These are phyloP conservation scores for Mamestra configurata DNA, from an alignment of 1,140 invertebrate species.

Conservation along the genomic window DNA sequence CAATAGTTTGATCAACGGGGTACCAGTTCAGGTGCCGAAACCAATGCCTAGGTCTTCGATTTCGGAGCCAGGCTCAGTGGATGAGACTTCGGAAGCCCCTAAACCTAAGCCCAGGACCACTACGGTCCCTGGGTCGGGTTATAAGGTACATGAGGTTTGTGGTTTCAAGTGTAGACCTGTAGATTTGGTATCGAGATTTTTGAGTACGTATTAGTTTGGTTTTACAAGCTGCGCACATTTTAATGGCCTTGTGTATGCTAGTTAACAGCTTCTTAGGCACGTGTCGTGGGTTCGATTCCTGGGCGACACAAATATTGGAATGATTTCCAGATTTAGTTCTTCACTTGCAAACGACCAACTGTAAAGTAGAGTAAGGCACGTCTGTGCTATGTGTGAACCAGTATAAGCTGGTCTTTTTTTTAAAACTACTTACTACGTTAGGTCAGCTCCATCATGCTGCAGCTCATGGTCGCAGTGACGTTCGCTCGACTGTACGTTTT, in stretches of 20 bases:
- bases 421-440: no score
- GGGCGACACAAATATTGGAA: no score
- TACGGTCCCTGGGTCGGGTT: slow-evolving; percentile 88
- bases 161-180: slow-evolving; percentile 19
- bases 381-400: no score
- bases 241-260: no score
- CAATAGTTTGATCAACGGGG: slow-evolving; percentile 79
- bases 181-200: slow-evolving; percentile 21
- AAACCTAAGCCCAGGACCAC: slow-evolving; percentile 93
- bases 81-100: slow-evolving; percentile 87
- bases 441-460: no score
- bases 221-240: neutral
- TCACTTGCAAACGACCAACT: no score
- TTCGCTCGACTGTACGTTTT: no score
- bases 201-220: slow-evolving; percentile 42
- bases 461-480: no score
- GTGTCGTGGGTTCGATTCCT: neutral
- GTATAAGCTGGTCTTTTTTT: no score
- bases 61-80: slow-evolving; percentile 81
- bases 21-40: slow-evolving; percentile 90
- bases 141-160: slow-evolving; percentile 89
- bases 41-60: slow-evolving; percentile 90
- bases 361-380: no score
- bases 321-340: no score
- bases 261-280: neutral